A percentile compares a stretch with the other conserved stretches of the same genome.
phyloP scores from a whole-genome alignment of 1,140 invertebrate species.

The Sweltsa coloradensis region DNA sequence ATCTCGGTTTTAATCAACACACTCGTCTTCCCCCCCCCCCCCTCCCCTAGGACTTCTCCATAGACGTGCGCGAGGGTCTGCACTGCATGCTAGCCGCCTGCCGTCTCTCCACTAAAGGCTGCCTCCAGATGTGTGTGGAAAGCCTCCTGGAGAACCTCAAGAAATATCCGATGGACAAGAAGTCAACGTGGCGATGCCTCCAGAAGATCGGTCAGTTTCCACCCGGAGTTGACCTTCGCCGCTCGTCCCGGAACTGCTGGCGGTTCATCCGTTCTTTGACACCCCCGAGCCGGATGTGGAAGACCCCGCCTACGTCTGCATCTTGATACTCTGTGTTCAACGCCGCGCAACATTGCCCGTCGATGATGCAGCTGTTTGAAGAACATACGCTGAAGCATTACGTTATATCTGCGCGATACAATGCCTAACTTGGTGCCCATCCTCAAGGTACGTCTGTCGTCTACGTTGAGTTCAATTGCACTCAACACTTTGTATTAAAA shows the following conservation, averaged over 20 bases:
- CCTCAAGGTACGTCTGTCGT: conserved; percentile 60
- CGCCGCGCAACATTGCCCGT: conserved; percentile 77
- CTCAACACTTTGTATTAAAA: too few species aligned
- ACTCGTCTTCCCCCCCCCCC: too few species aligned
- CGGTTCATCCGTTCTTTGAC: conserved; percentile 93
- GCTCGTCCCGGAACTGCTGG: conserved; percentile 76
- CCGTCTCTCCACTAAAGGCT: conserved; percentile 79
- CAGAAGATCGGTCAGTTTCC: conserved; percentile 75
- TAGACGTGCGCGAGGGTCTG: conserved; percentile 87
- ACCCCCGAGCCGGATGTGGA: conserved; percentile 92
- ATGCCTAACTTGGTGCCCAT: conserved; percentile 85
- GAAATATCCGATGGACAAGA: conserved; percentile 87
- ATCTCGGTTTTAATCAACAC: too few species aligned
- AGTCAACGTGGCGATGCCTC: conserved; percentile 86
- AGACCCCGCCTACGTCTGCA: conserved; percentile 84
- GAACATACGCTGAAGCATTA: conserved; percentile 88
- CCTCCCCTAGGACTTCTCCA: conserved; percentile 90
- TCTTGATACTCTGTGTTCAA: conserved; percentile 91
- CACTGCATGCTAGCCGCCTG: conserved; percentile 80
- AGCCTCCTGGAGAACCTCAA: conserved; percentile 84
- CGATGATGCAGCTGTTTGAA: conserved; percentile 85
- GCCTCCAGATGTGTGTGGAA: conserved; percentile 83
- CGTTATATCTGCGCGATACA: conserved; percentile 83
- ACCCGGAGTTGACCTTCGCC: conserved; percentile 82
- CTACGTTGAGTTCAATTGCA: too few species aligned